A percentile compares a stretch with the other conserved stretches of the same genome.
Evolutionary conservation across 2,797 vertebrate genomes (phyloP).

Genomic region (Mallotus villosus): DNA sequence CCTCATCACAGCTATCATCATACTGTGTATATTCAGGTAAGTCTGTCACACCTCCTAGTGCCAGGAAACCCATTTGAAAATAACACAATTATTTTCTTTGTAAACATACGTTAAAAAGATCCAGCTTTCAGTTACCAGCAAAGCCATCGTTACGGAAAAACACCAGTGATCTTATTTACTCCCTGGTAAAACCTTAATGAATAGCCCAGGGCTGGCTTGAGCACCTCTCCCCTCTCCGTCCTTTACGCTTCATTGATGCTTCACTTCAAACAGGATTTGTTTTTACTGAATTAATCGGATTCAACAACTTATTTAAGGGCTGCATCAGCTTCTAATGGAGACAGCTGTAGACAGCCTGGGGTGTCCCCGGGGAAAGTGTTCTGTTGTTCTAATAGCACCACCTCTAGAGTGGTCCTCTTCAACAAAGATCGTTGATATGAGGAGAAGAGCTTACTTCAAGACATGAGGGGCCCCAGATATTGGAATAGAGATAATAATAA

Average conservation of each 20-base stretch:
- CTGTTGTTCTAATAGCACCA: neutral
- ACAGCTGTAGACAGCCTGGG: neutral
- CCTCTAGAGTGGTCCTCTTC: neutral
- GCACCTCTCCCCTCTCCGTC: neutral
- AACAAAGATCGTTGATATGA: constrained; percentile 6
- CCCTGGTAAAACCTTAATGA: neutral
- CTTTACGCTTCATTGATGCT: neutral
- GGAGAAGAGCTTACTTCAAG: neutral
- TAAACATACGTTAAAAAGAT: neutral
- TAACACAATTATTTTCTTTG: neutral
- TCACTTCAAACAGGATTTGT: neutral
- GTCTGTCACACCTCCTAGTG: neutral
- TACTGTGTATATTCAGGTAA: constrained; percentile 80
- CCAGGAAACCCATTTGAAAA: neutral
- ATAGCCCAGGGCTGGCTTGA: neutral
- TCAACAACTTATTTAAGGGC: neutral
- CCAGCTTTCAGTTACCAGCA: too few species aligned
- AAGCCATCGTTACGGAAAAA: neutral
- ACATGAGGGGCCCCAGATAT: neutral
- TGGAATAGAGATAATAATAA: too few species aligned
- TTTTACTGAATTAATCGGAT: neutral
- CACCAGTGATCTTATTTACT: constrained; percentile 1
- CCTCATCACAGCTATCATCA: constrained; percentile 83
- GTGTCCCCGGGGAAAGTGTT: neutral
- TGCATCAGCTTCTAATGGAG: neutral